Evolutionary conservation across 2,888 invertebrate species (phyloP).

Genomic region (Tridacna crocea): DNA sequence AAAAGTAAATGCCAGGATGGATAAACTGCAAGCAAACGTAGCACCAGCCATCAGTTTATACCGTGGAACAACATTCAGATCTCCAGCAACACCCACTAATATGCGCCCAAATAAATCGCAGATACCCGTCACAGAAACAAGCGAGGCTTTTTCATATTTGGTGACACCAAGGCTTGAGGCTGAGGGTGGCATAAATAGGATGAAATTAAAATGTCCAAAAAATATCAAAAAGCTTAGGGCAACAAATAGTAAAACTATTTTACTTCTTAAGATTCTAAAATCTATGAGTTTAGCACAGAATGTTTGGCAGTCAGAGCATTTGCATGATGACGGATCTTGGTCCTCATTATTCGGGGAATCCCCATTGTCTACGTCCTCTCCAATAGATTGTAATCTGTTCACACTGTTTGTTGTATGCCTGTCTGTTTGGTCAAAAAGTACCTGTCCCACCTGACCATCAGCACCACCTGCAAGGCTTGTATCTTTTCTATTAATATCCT

Average conservation of each 20-base stretch:
- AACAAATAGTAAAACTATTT: conserved; percentile 67
- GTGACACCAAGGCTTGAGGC: conserved; percentile 60
- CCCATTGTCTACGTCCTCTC: conserved; percentile 30
- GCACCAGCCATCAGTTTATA: conserved; percentile 70
- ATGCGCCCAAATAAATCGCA: conserved; percentile 75
- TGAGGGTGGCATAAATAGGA: conserved; percentile 73
- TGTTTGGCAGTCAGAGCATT: conserved; percentile 12
- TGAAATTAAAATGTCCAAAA: conserved; percentile 78
- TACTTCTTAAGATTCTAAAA: conserved; percentile 70
- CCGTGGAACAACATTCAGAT: conserved; percentile 66
- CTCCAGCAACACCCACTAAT: conserved; percentile 70
- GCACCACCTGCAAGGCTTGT: neutral
- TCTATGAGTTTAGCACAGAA: conserved; percentile 65
- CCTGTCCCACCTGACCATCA: neutral
- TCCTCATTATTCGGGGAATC: conserved; percentile 23
- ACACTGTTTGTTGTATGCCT: conserved; percentile 68
- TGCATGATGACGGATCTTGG: conserved; percentile 27
- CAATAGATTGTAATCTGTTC: conserved; percentile 56
- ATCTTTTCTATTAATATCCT: neutral
- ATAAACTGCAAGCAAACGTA: conserved; percentile 64
- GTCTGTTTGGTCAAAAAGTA: conserved; percentile 52
- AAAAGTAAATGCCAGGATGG: conserved; percentile 67
- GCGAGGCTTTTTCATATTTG: conserved; percentile 68
- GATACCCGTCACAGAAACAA: conserved; percentile 75
- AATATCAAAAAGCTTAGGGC: conserved; percentile 71